Evolutionary conservation across 2,797 vertebrate genomes (phyloP), one percentile per base, ranked within the genome.

Genomic region (Cuniculus paca): DNA sequence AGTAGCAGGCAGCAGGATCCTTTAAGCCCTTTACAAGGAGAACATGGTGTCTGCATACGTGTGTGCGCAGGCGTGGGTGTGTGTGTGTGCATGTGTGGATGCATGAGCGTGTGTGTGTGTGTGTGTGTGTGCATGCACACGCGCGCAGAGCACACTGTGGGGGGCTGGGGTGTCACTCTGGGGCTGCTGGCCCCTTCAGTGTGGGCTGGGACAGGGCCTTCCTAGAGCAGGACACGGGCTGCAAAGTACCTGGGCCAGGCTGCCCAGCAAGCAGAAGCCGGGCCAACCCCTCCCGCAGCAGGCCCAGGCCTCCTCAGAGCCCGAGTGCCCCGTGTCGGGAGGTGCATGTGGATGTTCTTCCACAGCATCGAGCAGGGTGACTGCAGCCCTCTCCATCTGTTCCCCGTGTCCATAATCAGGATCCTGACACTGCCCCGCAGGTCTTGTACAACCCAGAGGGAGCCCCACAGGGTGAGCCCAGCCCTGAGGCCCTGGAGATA

Each of bases 1-100:
- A 95, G 87, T 91, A 98, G 98, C 95, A 90, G 97, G 97, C 88
- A 92, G 84, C 96, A 68, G 91, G 97, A 93, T 61, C 95, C 97
- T 96, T 92, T 74, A 87, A 97, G 98, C 97, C 92, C 50, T 97
- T 98, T 93, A 98, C 80, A 94, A 98, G 97, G 90, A 91, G 91
- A 92, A 42, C 84, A 22, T 1, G 28, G 24, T 1, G 42, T 34
- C 52, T 12, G 98, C 96, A 5, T 58, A 17, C 4, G 17, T 52
- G 50, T 56, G 72, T 2, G 20, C 22, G 52, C 52, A 52, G 17
- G 42, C 31, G 34, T 26, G 98, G 96, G 1, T 22, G 9, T 54
- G 6, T 34, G 19, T 42, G 17, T 1, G 36, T 20, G 10, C 50
- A 31, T 12, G 42, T 39, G 56, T 7, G 5, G 0, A 48, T 54